Evolutionary conservation across 2,888 invertebrate species (phyloP).

Genomic region (Drosophila anomalata): DNA sequence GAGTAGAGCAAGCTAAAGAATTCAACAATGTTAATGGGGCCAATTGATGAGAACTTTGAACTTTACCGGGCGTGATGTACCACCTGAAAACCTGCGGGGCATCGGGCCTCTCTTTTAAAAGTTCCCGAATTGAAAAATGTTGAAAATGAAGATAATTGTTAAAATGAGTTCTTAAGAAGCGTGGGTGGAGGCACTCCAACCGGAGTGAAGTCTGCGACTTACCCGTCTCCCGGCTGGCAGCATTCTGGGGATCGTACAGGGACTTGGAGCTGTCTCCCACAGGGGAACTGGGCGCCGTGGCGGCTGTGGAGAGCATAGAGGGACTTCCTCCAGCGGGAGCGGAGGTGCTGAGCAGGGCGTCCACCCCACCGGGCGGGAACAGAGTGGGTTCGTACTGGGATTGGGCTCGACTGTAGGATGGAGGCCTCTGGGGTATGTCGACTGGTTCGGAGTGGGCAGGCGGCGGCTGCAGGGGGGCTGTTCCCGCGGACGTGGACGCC

Average conservation of each 20-base stretch:
- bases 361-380: slow-evolving; percentile 83
- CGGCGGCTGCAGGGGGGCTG: slow-evolving; percentile 55
- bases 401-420: slow-evolving; percentile 77
- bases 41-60: slow-evolving; percentile 75
- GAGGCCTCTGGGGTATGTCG: slow-evolving; percentile 85
- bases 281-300: slow-evolving; percentile 75
- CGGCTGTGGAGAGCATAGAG: slow-evolving; percentile 53
- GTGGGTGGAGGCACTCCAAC: slow-evolving; percentile 3
- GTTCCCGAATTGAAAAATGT: slow-evolving; percentile 36
- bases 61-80: slow-evolving; percentile 83
- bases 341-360: slow-evolving; percentile 82
- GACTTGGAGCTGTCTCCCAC: slow-evolving; percentile 78
- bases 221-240: slow-evolving; percentile 81
- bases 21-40: slow-evolving; percentile 35
- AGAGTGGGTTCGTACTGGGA: slow-evolving; percentile 74
- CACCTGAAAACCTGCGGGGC: slow-evolving; percentile 81
- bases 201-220: slow-evolving; percentile 41
- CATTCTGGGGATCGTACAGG: slow-evolving; percentile 70
- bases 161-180: slow-evolving; percentile 26
- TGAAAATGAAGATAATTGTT: slow-evolving; percentile 61
- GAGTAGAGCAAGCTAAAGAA: slow-evolving; percentile 50
- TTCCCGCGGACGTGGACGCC: slow-evolving; percentile 19
- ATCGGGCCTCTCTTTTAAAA: slow-evolving; percentile 72
- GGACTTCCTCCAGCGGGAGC: slow-evolving; percentile 77
- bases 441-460: slow-evolving; percentile 86